These are phyloP conservation scores for Eclectus roratus DNA, from an alignment of 2,113 vertebrate species.

Conservation along the genomic window DNA sequence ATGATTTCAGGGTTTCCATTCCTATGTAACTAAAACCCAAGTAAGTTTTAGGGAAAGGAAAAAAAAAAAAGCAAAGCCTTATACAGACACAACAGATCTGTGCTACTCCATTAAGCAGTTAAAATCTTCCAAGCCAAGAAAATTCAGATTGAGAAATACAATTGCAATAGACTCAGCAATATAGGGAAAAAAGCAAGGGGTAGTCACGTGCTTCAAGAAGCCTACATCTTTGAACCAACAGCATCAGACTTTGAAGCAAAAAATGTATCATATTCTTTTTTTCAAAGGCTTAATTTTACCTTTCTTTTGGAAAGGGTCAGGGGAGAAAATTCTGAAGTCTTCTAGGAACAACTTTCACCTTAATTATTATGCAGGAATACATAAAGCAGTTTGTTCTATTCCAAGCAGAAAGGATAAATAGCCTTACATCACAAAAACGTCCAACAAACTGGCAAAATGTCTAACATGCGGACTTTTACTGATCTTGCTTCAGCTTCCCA, in stretches of 20 bases:
- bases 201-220: background rate
- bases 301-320: background rate
- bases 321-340: background rate
- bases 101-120: background rate
- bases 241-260: background rate
- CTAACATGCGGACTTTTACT: background rate
- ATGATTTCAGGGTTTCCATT: conserved; percentile 19
- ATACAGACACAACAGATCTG: background rate
- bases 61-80: background rate
- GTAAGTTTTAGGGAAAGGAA: background rate
- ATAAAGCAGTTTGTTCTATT: background rate
- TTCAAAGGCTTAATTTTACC: background rate
- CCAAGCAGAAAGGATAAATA: background rate
- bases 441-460: background rate
- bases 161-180: background rate
- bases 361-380: background rate
- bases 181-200: background rate
- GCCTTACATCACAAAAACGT: background rate
- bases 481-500: background rate
- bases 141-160: background rate
- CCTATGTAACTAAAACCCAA: background rate
- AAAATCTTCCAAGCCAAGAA: background rate
- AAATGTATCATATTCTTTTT: background rate
- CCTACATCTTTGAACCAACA: background rate
- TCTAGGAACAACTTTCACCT: background rate